Base-by-base conservation (phyloP, 1,140 invertebrate species). In the Drosophila pruinosa region DNA sequence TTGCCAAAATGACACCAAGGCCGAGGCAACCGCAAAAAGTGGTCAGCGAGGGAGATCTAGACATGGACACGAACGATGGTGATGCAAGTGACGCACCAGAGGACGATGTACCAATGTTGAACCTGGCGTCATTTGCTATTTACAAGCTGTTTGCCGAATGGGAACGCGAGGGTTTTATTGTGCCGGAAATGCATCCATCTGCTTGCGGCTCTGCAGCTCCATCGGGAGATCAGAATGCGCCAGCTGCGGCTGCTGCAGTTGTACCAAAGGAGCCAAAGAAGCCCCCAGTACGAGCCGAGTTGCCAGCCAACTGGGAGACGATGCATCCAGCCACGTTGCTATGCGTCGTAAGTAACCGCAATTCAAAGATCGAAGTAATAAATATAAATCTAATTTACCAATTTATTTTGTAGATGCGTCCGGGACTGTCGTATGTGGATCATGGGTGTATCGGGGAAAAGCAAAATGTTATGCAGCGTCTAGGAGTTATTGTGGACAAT, bases 101-200 rank as follows among this genome's bases (percentile, higher is more conserved):
- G 12, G 91, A 91, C 59, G 94, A 95, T 68, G 92, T 95, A 62
- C 95, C 95, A 0, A 96, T 95, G 95, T 93, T 95, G 63, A 95
- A 95, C 86, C 91, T 96, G 70, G 95, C 95, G 1, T 95, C 94
- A 53, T 96, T 95, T 92, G 95, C 95, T 71, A 92, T 96, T 6
- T 95, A 95, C 89, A 96, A 95, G 91, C 91, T 96, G 22, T 96
- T 96, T 89, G 89, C 93, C 1, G 95, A 96, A 89, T 96, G 95
- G 95, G 94, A 95, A 89, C 93, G 92, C 65, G 94, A 95, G 65
- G 95, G 95, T 1, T 94, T 93, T 72, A 92, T 93, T 54, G 93
- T 95, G 28, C 95, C 95, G 24, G 90, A 91, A 39, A 78, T 91
- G 73, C 89, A 86, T 69, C 76, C 79, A 14, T 77, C 72, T 3